Percentiles rank a stretch among this genome's conserved stretches.
phyloP scores from a whole-genome alignment of 2,113 vertebrate genomes.

The Salvelinus sp. region DNA sequence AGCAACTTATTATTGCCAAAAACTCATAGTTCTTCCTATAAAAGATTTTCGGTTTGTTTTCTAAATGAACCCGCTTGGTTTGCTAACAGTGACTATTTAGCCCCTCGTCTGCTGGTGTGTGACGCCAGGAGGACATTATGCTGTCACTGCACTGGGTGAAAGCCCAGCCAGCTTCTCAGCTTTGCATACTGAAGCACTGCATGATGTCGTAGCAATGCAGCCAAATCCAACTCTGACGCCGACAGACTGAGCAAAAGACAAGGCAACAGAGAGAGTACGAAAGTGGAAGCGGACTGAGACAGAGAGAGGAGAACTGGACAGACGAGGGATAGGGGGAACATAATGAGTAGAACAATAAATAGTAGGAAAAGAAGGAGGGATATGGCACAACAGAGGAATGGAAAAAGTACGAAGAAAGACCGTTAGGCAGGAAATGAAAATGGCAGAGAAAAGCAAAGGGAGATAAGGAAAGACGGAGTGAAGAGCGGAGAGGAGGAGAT shows the following conservation, averaged over 20 bases:
- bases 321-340: too few species aligned
- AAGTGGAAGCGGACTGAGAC: background rate
- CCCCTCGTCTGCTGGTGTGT: background rate
- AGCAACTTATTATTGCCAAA: too few species aligned
- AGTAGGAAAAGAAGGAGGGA: too few species aligned
- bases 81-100: background rate
- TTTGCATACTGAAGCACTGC: background rate
- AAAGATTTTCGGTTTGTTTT: background rate
- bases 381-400: too few species aligned
- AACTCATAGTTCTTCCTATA: too few species aligned
- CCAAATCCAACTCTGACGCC: background rate
- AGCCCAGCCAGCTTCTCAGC: background rate
- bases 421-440: background rate
- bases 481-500: background rate
- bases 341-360: too few species aligned
- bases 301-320: background rate
- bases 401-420: too few species aligned
- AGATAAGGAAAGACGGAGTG: background rate
- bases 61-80: background rate
- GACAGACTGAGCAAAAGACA: background rate
- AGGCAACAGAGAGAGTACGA: background rate
- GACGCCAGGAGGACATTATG: background rate
- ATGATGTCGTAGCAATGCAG: background rate
- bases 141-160: background rate
- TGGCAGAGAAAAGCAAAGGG: too few species aligned